Base-by-base conservation (phyloP, 2,888 invertebrate genomes). In the Ichneumoninae sp. region DNA sequence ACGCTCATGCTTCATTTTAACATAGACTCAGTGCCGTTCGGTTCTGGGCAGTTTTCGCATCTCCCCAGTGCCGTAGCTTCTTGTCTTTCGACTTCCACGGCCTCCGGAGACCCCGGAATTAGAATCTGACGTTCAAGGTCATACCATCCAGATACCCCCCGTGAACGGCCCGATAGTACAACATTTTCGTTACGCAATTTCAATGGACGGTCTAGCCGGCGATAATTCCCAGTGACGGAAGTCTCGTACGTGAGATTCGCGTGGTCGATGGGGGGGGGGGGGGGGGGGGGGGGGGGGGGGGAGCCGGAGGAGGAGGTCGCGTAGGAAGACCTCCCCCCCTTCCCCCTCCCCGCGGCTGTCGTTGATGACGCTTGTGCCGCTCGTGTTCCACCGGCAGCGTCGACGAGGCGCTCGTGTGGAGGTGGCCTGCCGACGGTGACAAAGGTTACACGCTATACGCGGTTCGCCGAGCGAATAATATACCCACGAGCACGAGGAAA, bases 91-190 rank as follows among this genome's bases (percentile, higher is more conserved):
- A 26, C 36, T 65, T 73, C 74, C 81, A 73, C 77, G 81, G 83
- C 81, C 83, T 81, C 81, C 77, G 26, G 63, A 63, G 80, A 69
- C 83, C 80, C 77, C 83, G 81, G 73, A 81, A 77, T 84, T 81
- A 74, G 81, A 74, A 84, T 77, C 81, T 81, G 77, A 81, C 81
- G 73, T 81, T 84, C 77, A 65, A 77, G 69, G 70, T 10, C 73
- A 65, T 63, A 74, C 77, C 73, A 76, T 84, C 3, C 13, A 16
- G 44, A 16, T 4, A 47, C 16, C 13, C 44, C 44, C 44, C 16
- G 16, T 47, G 16, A 47, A 47, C 16, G 13, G 3, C 44, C 13
- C 16, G 44, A 47, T 16, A 16, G 13, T 47, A 47, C 16, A 47
- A 47, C 16, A 16, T 47, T 47, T 47, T 47, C 16, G 5, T 47